Evolutionary conservation across 92 coral and sea anemone species (phyloP), one percentile per base, ranked within the genome.

Genomic region (Zoanthus sansibaricus): DNA sequence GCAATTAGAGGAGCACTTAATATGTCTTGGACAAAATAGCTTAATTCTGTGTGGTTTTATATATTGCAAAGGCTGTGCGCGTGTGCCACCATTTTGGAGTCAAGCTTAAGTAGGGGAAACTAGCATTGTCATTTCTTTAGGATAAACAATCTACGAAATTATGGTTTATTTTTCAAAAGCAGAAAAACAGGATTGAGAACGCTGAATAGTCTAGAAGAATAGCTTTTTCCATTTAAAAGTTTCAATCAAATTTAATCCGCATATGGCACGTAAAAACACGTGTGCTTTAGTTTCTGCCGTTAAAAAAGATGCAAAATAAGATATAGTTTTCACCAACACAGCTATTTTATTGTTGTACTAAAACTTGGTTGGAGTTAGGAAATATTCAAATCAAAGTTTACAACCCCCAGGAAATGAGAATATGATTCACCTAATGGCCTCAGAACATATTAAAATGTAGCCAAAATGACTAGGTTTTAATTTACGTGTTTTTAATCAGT

Each of bases 351-450:
- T 62, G 49, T 37, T 70, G 33, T 49, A 75, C 42, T 59, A 44
- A 47, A 13, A 45, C 49, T 44, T 64, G n/a, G 74, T 70, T 66
- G 75, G n/a, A 62, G 7, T 55, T 62, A 70, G 66, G 74, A 42
- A 66, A 80, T 66, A 70, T 66, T 67, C 46, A 62, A 80, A 80
- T 80, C 85, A 80, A 80, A 80, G 85, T 80, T 33, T 80, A 80
- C 16, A 46, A 62, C 74, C 84, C 64, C 18, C 75, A 80, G 85
- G 85, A 80, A 80, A 80, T 80, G 46, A 80, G 75, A 62, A 66
- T 44, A 80, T 80, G 46, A 45, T 80, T 72, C 73, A 30, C 46
- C 31, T 80, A 80, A 80, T 68, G 44, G 72, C 73, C 75, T 66
- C 7, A 30, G 85, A 80, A 64, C 75, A 64, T 46, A 80, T 80